Percentiles rank a stretch among this genome's conserved stretches.
Evolutionary conservation across 2,797 vertebrate genomes (phyloP).

Genomic region (Botia almorhae): DNA sequence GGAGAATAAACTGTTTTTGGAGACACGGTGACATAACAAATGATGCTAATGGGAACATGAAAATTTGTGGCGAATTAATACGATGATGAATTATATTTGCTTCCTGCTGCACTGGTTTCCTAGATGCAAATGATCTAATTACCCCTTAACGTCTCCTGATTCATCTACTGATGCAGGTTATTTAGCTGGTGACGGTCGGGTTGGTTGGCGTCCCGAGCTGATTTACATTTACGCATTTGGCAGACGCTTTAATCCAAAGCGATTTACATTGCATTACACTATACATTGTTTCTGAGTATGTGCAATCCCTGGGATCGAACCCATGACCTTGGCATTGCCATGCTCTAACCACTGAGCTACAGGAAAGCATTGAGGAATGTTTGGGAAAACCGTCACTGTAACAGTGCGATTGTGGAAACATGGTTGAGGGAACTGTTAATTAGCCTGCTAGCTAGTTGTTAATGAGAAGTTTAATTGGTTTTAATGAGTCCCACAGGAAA

Average conservation of each 20-base stretch:
- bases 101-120: neutral
- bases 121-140: neutral
- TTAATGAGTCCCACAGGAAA: neutral
- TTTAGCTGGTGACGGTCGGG: neutral
- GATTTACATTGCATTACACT: too few relatives aligned
- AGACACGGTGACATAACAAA: too few relatives aligned
- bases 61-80: neutral
- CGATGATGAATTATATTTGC: neutral
- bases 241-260: too few relatives aligned
- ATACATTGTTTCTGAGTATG: too few relatives aligned
- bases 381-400: too few relatives aligned
- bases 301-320: too few relatives aligned
- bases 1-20: neutral
- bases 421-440: neutral
- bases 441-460: too few relatives aligned
- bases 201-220: neutral
- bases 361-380: too few relatives aligned
- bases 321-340: too few relatives aligned
- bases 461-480: neutral
- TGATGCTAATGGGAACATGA: neutral
- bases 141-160: neutral
- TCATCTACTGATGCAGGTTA: neutral
- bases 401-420: neutral
- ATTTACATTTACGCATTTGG: too few relatives aligned
- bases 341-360: too few relatives aligned